These are phyloP conservation scores for Collichthys lucidus DNA, from an alignment of 2,113 vertebrate genomes.

Conservation along the genomic window DNA sequence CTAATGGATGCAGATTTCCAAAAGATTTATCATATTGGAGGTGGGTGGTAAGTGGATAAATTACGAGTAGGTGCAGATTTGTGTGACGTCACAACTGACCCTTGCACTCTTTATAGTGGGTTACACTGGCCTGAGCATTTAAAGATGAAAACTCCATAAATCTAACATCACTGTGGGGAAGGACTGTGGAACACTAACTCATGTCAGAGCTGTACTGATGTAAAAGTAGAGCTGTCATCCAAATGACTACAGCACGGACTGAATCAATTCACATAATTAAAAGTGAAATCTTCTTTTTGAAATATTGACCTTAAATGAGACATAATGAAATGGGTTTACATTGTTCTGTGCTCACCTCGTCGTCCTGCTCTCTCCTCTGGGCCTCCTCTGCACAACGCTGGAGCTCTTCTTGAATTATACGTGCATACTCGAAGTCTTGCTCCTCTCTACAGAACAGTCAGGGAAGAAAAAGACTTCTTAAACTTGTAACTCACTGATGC, in stretches of 20 bases:
- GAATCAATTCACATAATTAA: neutral
- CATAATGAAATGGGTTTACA: neutral
- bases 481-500: neutral
- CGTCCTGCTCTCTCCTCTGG: conserved; percentile 75
- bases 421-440: conserved; percentile 81
- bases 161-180: neutral
- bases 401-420: conserved; percentile 81
- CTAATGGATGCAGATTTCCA: neutral
- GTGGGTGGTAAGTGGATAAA: neutral
- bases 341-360: conserved; percentile 73
- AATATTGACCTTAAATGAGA: neutral
- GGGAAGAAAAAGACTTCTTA: neutral
- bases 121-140: neutral
- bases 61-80: neutral
- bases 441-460: conserved; percentile 75
- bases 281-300: neutral
- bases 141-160: neutral
- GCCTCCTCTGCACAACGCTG: conserved; percentile 77
- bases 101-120: neutral
- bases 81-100: neutral
- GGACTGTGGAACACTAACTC: neutral
- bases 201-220: neutral
- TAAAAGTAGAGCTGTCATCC: neutral
- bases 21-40: neutral
- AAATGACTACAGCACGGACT: neutral